Evolutionary conservation across 2,888 invertebrate genomes (phyloP).

Genomic region (Deilephila porcellus): DNA sequence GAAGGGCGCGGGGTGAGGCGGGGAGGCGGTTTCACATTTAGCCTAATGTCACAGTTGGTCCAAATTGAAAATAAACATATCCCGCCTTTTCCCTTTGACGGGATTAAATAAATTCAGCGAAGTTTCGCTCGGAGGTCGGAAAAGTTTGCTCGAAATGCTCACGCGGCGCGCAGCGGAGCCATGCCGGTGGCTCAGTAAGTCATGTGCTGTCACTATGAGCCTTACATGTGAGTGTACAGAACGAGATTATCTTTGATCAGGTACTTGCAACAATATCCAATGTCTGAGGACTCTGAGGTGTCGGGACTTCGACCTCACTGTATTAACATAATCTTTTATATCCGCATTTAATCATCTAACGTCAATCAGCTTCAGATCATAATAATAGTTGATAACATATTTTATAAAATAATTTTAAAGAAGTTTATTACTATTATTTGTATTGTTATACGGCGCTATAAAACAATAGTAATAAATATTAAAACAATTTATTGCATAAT

Average conservation of each 20-base stretch:
- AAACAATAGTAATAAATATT: too few relatives aligned
- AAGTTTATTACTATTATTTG: too few relatives aligned
- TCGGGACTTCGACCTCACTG: neutral
- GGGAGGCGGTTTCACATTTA: slow-evolving; percentile 39
- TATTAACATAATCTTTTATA: neutral
- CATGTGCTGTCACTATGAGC: neutral
- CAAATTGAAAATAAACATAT: slow-evolving; percentile 66
- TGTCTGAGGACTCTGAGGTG: neutral
- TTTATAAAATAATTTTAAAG: too few relatives aligned
- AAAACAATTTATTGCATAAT: too few relatives aligned
- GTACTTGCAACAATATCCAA: neutral
- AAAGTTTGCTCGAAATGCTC: slow-evolving; percentile 16
- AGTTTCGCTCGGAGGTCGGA: slow-evolving; percentile 23
- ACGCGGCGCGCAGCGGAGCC: neutral
- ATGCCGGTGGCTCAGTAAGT: neutral
- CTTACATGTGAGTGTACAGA: too few relatives aligned
- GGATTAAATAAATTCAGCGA: slow-evolving; percentile 48
- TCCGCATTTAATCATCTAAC: neutral
- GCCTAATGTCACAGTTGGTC: slow-evolving; percentile 50
- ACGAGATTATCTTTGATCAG: too few relatives aligned
- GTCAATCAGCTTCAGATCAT: neutral
- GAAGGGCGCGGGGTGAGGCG: slow-evolving; percentile 32
- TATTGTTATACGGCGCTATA: too few relatives aligned
- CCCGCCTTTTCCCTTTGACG: slow-evolving; percentile 51
- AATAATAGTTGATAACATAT: neutral